Evolutionary conservation across 2,113 vertebrate species (phyloP).

Genomic region (Amphiprion percula): DNA sequence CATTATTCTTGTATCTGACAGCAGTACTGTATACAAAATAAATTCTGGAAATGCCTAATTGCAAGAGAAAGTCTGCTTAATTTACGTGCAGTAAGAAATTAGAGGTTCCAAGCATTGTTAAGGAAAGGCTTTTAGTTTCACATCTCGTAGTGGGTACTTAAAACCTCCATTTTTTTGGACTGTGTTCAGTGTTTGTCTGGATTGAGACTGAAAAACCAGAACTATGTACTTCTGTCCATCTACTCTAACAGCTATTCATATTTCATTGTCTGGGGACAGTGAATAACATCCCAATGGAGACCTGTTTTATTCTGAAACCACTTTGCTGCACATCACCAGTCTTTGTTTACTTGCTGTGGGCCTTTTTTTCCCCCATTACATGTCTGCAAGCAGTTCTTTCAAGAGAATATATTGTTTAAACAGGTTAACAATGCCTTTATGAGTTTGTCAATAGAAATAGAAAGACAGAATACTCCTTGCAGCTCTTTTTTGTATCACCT

Average conservation of each 20-base stretch:
- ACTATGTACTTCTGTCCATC: neutral
- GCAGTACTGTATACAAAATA: constrained; percentile 7
- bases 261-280: neutral
- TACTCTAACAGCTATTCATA: constrained; percentile 1
- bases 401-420: constrained; percentile 14
- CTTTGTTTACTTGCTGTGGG: constrained; percentile 28
- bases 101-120: neutral
- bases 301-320: constrained; percentile 4
- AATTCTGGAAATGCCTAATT: neutral
- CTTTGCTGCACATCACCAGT: neutral
- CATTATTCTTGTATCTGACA: constrained; percentile 27
- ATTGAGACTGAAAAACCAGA: neutral
- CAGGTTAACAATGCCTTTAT: neutral
- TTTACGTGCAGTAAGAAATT: neutral
- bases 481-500: constrained; percentile 8
- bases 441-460: constrained; percentile 12
- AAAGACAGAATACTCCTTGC: neutral
- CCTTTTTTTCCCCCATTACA: constrained; percentile 19
- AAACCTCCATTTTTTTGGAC: neutral
- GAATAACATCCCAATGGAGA: neutral
- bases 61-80: neutral
- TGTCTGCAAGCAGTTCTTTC: neutral
- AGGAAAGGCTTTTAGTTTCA: neutral
- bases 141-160: neutral
- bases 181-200: neutral